phyloP scores from a whole-genome alignment of 2,888 invertebrate species.

The Orthonychiurus folsomi region DNA sequence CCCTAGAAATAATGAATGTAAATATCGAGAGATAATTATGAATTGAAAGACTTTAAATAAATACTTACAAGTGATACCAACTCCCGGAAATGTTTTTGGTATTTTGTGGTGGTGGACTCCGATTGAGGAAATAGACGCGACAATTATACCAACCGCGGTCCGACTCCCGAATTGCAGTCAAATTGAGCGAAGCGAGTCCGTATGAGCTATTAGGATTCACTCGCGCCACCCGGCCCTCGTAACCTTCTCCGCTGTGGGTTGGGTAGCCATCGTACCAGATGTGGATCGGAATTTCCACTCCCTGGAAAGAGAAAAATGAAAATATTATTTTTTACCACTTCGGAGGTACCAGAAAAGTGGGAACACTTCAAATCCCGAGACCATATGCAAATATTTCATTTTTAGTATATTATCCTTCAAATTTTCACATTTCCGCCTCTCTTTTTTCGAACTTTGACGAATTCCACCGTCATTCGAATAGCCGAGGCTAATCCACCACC shows the following conservation, averaged over 20 bases:
- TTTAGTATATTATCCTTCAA: too few species aligned
- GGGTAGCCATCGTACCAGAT: constrained; percentile 98
- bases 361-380: too few species aligned
- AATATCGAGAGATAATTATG: too few species aligned
- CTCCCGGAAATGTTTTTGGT: constrained; percentile 63
- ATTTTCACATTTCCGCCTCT: too few species aligned
- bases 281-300: constrained; percentile 92
- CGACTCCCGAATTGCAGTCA: constrained; percentile 83
- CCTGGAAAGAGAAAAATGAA: constrained; percentile 53
- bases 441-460: too few species aligned
- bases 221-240: constrained; percentile 82
- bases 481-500: not conserved
- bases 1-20: too few species aligned
- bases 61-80: constrained; percentile 73
- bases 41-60: too few species aligned
- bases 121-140: constrained; percentile 86
- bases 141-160: constrained; percentile 97
- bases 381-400: too few species aligned
- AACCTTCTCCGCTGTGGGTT: constrained; percentile 89
- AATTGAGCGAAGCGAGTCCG: constrained; percentile 86
- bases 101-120: constrained; percentile 81
- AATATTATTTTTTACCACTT: not conserved
- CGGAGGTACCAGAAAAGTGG: too few species aligned
- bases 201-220: constrained; percentile 61
- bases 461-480: not conserved